These are phyloP conservation scores for Pogonus chalceus DNA, from an alignment of 1,140 invertebrate genomes.

Conservation along the genomic window DNA sequence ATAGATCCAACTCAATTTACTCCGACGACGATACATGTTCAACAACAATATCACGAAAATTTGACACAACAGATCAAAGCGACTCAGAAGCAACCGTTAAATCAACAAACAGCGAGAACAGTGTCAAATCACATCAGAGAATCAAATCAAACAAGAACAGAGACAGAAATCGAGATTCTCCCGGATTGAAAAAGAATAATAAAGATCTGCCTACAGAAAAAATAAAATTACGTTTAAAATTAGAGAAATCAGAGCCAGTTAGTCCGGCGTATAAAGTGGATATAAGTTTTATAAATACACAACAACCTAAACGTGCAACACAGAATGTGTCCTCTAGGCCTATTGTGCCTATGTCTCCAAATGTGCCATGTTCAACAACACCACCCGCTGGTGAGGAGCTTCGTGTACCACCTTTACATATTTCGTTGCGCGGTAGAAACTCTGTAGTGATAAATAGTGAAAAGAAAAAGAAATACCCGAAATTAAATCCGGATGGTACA, in stretches of 20 bases:
- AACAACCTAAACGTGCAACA: conserved; percentile 35
- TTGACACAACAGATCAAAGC: conserved; percentile 42
- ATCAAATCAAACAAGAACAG: conserved; percentile 34
- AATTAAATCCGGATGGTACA: conserved; percentile 26
- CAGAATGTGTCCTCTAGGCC: conserved; percentile 29
- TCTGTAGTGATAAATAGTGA: conserved; percentile 78
- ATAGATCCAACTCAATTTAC: conserved; percentile 50
- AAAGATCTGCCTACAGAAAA: conserved; percentile 55
- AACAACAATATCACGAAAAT: conserved; percentile 10
- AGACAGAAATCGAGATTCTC: conserved; percentile 26
- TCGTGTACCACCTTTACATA: conserved; percentile 79
- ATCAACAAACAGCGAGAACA: conserved; percentile 41
- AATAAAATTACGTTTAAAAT: conserved; percentile 70
- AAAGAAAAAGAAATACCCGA: conserved; percentile 50
- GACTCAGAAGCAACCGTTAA: conserved; percentile 51
- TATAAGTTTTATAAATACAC: conserved; percentile 56
- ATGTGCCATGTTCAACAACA: conserved; percentile 20
- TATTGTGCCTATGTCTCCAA: background rate
- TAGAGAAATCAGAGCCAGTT: conserved; percentile 71
- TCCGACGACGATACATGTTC: conserved; percentile 44
- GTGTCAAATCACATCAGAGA: conserved; percentile 36
- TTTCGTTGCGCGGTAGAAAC: conserved; percentile 74
- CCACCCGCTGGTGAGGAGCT: conserved; percentile 52
- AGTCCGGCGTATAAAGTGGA: conserved; percentile 70
- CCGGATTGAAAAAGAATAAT: conserved; percentile 25